Conservation (phyloP, 2,113 vertebrate genomes). For the Sitta europaea region DNA sequence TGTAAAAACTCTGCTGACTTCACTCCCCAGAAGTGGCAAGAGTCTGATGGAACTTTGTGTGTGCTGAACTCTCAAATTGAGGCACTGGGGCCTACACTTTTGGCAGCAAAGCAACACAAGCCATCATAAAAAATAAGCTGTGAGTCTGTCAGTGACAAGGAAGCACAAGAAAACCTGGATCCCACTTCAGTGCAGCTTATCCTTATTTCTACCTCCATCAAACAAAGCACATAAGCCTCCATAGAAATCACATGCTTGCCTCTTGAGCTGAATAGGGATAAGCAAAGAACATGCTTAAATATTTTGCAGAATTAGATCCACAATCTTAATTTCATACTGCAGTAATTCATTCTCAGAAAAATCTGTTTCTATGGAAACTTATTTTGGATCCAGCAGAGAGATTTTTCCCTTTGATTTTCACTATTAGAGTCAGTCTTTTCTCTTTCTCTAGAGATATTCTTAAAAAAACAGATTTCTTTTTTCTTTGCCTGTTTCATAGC, state of each 20-base stretch:
- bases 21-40: neutral
- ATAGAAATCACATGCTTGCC: conserved; percentile 6
- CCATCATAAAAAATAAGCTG: neutral
- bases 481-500: conserved; percentile 11
- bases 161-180: neutral
- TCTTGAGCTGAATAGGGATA: conserved; percentile 4
- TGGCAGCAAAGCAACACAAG: neutral
- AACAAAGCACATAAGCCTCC: conserved; percentile 24
- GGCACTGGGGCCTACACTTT: neutral
- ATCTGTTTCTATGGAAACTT: conserved; percentile 53
- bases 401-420: conserved; percentile 26
- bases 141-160: neutral
- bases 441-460: neutral
- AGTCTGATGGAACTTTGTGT: neutral
- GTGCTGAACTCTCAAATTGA: neutral
- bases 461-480: neutral
- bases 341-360: neutral
- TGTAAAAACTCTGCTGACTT: conserved; percentile 36
- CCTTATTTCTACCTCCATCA: neutral
- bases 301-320: conserved; percentile 39
- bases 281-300: conserved; percentile 37
- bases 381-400: conserved; percentile 21
- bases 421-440: neutral
- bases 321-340: conserved; percentile 16
- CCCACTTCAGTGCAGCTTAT: neutral